Conservation (phyloP, 2,797 vertebrate genomes). For the Pachyuromys duprasi region DNA sequence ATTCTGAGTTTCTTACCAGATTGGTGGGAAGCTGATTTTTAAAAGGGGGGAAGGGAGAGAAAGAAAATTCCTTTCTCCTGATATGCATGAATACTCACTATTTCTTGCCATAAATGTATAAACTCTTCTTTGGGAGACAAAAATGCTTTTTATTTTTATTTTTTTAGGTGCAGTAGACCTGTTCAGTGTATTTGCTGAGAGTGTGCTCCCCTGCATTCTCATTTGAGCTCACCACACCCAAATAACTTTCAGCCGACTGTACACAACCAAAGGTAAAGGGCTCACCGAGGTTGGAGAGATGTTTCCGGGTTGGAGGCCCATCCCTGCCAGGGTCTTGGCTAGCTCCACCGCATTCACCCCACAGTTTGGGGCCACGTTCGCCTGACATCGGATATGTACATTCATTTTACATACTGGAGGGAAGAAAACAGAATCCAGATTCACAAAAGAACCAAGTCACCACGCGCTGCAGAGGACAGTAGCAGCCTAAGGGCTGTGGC, state of each 20-base stretch:
- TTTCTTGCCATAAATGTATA: not conserved
- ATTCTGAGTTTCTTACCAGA: constrained; percentile 10
- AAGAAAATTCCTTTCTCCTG: not conserved
- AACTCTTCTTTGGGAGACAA: not conserved
- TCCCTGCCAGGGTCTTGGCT: constrained; percentile 95
- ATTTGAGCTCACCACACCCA: not conserved
- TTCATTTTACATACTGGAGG: constrained; percentile 97
- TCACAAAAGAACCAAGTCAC: not conserved
- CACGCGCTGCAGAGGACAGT: not conserved
- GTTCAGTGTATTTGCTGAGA: not conserved
- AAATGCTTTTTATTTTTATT: not conserved
- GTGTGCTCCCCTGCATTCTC: not conserved
- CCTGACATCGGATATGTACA: constrained; percentile 96
- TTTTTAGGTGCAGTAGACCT: constrained; percentile 2
- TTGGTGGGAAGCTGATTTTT: constrained; percentile 6
- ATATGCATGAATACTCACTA: not conserved
- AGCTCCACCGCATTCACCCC: constrained; percentile 97
- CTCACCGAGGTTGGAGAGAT: constrained; percentile 90
- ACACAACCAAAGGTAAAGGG: not conserved
- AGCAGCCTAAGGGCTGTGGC: not conserved
- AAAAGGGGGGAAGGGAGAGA: not conserved
- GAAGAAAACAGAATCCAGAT: not conserved
- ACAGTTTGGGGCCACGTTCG: constrained; percentile 96
- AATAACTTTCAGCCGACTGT: not conserved
- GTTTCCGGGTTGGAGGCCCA: constrained; percentile 95